Evolutionary conservation across 2,797 vertebrate species (phyloP).

Genomic region (Naso thynnoides): DNA sequence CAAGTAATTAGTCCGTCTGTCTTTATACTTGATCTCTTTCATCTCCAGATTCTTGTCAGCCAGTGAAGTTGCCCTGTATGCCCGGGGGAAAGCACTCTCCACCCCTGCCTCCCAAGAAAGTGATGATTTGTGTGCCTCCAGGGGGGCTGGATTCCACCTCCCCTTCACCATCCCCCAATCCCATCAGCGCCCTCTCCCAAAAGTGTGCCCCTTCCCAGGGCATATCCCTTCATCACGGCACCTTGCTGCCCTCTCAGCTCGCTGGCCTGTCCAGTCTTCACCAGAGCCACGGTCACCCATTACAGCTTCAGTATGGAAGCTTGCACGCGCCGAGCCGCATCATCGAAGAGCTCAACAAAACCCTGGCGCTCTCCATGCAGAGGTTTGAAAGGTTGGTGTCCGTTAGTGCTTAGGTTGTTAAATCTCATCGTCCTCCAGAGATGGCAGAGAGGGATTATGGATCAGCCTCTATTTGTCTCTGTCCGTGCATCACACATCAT

Average conservation of each 20-base stretch:
- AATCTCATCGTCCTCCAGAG: constrained; percentile 43
- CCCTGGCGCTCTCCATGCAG: constrained; percentile 97
- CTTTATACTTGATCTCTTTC: not conserved
- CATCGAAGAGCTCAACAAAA: constrained; percentile 98
- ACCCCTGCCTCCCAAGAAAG: constrained; percentile 98
- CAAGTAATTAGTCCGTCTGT: not conserved
- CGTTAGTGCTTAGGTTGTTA: constrained; percentile 28
- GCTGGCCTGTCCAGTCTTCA: constrained; percentile 74
- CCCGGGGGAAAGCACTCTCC: constrained; percentile 94
- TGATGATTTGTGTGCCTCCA: constrained; percentile 97
- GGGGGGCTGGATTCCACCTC: constrained; percentile 90
- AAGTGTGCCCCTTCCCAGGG: constrained; percentile 89
- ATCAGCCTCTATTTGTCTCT: constrained; percentile 18
- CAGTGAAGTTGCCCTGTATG: constrained; percentile 96
- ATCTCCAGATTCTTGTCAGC: constrained; percentile 91
- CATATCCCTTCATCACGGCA: constrained; percentile 87
- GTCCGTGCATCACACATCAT: constrained; percentile 10
- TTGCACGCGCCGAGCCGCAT: constrained; percentile 92
- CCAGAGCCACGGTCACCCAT: constrained; percentile 87
- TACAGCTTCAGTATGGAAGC: constrained; percentile 94
- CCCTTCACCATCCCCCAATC: constrained; percentile 73
- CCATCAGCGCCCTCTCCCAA: constrained; percentile 86
- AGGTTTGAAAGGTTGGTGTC: constrained; percentile 94
- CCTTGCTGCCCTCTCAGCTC: constrained; percentile 92
- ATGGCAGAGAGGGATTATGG: constrained; percentile 43